phyloP scores from a whole-genome alignment of 1,140 invertebrate genomes.

The Drosophila novamexicana region DNA sequence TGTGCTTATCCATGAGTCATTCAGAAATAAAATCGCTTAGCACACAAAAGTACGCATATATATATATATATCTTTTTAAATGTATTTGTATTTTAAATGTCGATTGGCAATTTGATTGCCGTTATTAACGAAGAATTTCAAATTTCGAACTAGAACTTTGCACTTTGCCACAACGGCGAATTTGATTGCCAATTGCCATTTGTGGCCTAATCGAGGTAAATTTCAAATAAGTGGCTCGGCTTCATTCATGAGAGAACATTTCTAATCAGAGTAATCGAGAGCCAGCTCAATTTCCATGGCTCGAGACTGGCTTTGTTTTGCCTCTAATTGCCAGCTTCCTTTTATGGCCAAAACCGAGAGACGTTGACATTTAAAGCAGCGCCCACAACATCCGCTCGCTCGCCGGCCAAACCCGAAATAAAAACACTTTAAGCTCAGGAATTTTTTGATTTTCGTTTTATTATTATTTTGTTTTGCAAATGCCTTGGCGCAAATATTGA shows the following conservation, averaged over 20 bases:
- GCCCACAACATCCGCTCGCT: constrained; percentile 68
- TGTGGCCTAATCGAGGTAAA: constrained; percentile 11
- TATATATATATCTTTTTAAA: background rate
- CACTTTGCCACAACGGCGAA: constrained; percentile 12
- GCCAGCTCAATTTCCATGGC: constrained; percentile 26
- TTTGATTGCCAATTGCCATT: constrained; percentile 11
- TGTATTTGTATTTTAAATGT: background rate
- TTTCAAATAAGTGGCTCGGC: background rate
- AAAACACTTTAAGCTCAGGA: constrained; percentile 25
- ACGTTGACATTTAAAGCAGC: constrained; percentile 69
- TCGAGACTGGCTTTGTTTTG: constrained; percentile 23
- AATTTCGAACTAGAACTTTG: constrained; percentile 54
- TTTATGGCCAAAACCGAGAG: constrained; percentile 56
- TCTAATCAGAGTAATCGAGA: constrained; percentile 32
- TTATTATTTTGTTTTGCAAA: constrained; percentile 48
- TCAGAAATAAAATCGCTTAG: background rate
- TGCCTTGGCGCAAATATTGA: constrained; percentile 47
- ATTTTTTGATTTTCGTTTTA: constrained; percentile 19
- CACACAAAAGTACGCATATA: background rate
- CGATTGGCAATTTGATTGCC: background rate
- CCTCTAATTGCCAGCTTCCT: constrained; percentile 64
- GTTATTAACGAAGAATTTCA: background rate
- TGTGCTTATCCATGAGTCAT: background rate
- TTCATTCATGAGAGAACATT: constrained; percentile 17
- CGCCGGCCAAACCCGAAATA: constrained; percentile 52